A percentile compares a stretch with the other conserved stretches of the same genome.
Evolutionary conservation across 2,888 invertebrate species (phyloP).

Genomic region (Chaitophorus viminalis): DNA sequence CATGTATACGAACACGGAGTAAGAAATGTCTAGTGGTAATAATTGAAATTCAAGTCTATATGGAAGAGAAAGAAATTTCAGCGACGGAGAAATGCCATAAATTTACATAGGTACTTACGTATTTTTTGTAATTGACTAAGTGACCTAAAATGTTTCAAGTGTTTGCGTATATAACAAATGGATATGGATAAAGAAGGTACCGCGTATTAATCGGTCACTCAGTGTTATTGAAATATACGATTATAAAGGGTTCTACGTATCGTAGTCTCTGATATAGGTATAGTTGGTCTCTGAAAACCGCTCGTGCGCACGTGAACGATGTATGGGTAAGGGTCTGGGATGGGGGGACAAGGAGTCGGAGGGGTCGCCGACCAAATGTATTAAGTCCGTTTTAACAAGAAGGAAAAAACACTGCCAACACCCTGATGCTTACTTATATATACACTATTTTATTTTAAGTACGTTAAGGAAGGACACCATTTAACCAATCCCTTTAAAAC

Average conservation of each 20-base stretch:
- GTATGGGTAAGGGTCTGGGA: not conserved
- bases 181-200: too few relatives aligned
- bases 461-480: constrained; percentile 12
- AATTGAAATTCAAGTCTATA: too few relatives aligned
- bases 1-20: too few relatives aligned
- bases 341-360: not conserved
- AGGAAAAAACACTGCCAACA: constrained; percentile 13
- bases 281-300: constrained; percentile 2
- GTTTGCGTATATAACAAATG: too few relatives aligned
- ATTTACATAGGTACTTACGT: not conserved
- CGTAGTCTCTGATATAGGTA: not conserved
- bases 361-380: constrained; percentile 23
- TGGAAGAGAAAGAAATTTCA: not conserved
- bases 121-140: constrained; percentile 46
- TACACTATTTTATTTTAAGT: constrained; percentile 48
- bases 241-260: constrained; percentile 14
- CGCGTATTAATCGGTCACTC: constrained; percentile 32
- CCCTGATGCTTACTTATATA: too few relatives aligned
- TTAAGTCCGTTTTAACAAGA: constrained; percentile 29
- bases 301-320: not conserved
- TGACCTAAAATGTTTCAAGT: not conserved
- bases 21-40: too few relatives aligned
- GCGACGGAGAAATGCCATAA: not conserved
- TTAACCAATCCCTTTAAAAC: constrained; percentile 60
- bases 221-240: constrained; percentile 7